Evolutionary conservation across 2,113 vertebrate species (phyloP).

Genomic region (Cephalopterus ornatus): DNA sequence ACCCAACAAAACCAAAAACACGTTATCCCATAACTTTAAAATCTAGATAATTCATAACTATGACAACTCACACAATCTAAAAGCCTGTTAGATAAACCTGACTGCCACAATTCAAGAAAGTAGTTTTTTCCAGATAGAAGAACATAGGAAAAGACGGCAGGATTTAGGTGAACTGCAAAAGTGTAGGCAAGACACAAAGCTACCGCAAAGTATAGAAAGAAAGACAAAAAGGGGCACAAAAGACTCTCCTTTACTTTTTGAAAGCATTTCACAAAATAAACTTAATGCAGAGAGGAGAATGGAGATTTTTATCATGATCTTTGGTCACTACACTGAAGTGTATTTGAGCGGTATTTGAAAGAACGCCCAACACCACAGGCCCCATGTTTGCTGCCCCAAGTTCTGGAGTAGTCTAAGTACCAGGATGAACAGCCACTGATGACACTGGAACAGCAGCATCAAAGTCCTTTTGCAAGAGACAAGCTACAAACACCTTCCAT

Average conservation of each 20-base stretch:
- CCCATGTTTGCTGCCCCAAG: not conserved
- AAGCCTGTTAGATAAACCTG: not conserved
- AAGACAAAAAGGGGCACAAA: not conserved
- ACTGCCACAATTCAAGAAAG: not conserved
- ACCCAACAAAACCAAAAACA: fast-evolving
- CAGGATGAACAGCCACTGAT: not conserved
- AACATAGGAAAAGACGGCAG: not conserved
- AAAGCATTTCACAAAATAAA: not conserved
- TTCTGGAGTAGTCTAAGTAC: not conserved
- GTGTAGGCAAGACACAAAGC: not conserved
- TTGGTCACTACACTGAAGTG: not conserved
- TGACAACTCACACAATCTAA: not conserved
- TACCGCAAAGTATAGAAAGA: not conserved
- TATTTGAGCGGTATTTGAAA: not conserved
- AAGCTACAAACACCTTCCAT: not conserved
- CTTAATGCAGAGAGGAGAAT: not conserved
- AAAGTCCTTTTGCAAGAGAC: not conserved
- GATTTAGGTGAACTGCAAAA: not conserved
- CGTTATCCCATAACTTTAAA: not conserved
- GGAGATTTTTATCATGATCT: not conserved
- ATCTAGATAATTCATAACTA: not conserved
- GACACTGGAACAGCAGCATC: not conserved
- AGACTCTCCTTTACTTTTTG: not conserved
- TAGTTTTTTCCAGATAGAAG: not conserved
- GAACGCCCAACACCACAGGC: not conserved